Percentiles rank a stretch among this genome's conserved stretches.
These are phyloP conservation scores for Coendou prehensilis DNA, from an alignment of 2,797 vertebrate species.

Conservation along the genomic window DNA sequence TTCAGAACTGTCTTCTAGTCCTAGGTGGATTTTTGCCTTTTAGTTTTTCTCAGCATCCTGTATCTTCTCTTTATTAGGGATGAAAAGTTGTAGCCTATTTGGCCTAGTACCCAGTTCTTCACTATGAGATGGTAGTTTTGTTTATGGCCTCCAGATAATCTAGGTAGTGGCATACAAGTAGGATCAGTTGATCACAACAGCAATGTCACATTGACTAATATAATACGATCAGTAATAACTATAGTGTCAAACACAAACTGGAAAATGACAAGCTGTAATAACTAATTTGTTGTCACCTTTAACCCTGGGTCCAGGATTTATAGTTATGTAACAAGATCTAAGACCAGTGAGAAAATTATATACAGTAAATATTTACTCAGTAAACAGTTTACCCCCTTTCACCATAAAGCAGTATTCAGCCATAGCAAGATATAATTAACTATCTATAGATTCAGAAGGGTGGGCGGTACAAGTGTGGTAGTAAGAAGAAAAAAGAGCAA, in stretches of 20 bases:
- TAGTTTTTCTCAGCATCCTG: background rate
- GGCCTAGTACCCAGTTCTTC: background rate
- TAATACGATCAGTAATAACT: background rate
- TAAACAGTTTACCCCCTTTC: background rate
- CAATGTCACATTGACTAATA: background rate
- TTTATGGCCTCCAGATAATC: background rate
- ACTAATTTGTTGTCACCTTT: background rate
- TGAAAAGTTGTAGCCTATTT: background rate
- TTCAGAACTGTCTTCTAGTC: background rate
- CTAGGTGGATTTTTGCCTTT: background rate
- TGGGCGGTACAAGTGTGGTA: background rate
- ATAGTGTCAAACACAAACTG: background rate
- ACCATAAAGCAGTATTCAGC: background rate
- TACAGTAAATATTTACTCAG: background rate
- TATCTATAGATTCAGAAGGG: background rate
- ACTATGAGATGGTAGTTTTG: background rate
- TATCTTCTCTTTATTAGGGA: background rate
- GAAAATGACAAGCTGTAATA: background rate
- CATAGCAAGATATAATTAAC: background rate
- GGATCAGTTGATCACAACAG: background rate
- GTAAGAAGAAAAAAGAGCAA: background rate
- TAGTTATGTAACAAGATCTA: background rate
- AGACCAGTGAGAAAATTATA: background rate
- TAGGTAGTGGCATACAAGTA: background rate
- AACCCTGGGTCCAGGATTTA: background rate